Base-by-base conservation (phyloP, 2,113 vertebrate species). In the Mola mola region DNA sequence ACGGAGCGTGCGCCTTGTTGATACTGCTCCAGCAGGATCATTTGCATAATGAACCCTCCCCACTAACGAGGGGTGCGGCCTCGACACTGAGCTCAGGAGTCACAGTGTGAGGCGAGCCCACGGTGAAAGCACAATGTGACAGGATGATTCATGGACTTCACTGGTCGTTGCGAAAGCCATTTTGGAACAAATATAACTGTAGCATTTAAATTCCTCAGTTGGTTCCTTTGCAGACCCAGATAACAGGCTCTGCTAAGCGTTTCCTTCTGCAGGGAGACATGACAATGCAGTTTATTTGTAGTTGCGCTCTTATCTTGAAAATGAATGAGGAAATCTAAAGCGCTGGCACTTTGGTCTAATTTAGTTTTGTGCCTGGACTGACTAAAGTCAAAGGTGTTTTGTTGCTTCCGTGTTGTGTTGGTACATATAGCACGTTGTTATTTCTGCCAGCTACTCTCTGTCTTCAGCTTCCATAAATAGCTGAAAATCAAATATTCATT, bases 1-100 rank as follows among this genome's bases (percentile, higher is more conserved):
- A 94, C 94, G 93, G 94, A 94, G 86, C 92, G 94, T 95, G 94
- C 92, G 93, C 92, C 94, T 95, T 90, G 92, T 94, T 94, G 94
- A 95, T 95, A 93, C 86, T 84, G 93, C 93, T 95, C 92, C 93
- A 93, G 91, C 91, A 93, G 90, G 85, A 91, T 93, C 92, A 95
- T 95, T 95, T 95, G 93, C 94, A 88, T 95, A 95, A 96, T 95
- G 93, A 93, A 93, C 90, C 93, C 93, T 84, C 75, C 80, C 79
- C 79, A 74, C 85, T 87, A 89, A 87, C 81, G 82, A 89, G 87
- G 89, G 89, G 90, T 77, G 88, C 90, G 90, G 89, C 88, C 87
- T 88, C 63, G 38, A 73, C 77, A 72, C 74, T 42, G 66, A 86
- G 82, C 82, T 75, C 50, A 55, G 75, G 80, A 83, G 80, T 80